Base-by-base conservation (phyloP, 2,113 vertebrate species). In the Paraplagusia blochii region DNA sequence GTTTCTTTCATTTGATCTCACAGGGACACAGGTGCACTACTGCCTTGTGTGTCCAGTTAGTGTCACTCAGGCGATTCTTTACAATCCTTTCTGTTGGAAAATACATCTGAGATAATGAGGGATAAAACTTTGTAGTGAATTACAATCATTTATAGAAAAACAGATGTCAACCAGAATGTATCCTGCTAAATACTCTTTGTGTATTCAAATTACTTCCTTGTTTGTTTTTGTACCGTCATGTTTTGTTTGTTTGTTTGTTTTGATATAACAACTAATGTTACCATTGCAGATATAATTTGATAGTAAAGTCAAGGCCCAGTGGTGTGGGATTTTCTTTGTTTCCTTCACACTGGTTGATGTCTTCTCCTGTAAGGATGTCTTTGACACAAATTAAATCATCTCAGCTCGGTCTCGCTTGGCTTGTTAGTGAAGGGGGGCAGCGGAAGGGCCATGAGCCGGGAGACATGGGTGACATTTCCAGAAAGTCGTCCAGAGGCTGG, bases 381-480 rank as follows among this genome's bases (percentile, higher is more conserved):
- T 29, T 72, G 63, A 77, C 82, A 82, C 80, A 82, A 78, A 86
- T 87, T 81, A 74, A 77, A 81, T 70, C 60, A 60, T 79, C 75
- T 80, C 76, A 74, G 42, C 16, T 51, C 50, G 63, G 77, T 70
- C 80, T 75, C 60, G 19, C 66, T 74, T 60, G 53, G 80, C 82
- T 86, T 79, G 82, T 87, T 88, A 88, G 72, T 8, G 45, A 38
- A 55, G 66, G 75, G 71, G 68, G 52, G 61, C 65, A 61, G 65
- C 29, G 17, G 49, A 5, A 45, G 61, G 67, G 69, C 63, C 65
- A 69, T 60, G 72, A 69, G 70, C 72, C 71, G 48, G 18, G 69
- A 87, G 82, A 88, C 80, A 82, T 36, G 1, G 53, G 49, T 90
- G 88, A 88, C 87, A 88, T 90, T 90, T 88, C 22, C 36, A 69